Evolutionary conservation across 1,140 invertebrate species (phyloP).

Genomic region (Brachionus angularis): DNA sequence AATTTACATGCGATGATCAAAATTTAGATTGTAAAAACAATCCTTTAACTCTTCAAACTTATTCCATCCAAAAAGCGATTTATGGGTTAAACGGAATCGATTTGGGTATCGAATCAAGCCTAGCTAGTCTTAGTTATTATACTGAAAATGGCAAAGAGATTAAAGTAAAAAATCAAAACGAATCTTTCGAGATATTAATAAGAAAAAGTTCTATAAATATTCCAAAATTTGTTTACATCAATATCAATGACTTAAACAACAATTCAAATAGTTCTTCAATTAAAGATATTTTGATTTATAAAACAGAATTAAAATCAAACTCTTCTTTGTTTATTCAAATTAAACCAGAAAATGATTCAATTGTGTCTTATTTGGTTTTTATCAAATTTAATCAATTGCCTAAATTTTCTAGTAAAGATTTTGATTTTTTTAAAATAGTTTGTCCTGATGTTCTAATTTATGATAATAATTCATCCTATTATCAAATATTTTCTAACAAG

Average conservation of each 20-base stretch:
- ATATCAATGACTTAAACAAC: not conserved
- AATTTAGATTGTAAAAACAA: not conserved
- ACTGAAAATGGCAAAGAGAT: not conserved
- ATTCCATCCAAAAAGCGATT: not conserved
- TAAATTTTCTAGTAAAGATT: not conserved
- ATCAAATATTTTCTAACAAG: slow-evolving; percentile 24
- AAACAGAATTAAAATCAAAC: not conserved
- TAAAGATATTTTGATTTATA: not conserved
- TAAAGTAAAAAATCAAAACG: not conserved
- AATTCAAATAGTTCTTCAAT: not conserved
- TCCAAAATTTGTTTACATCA: no score
- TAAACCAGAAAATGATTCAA: not conserved
- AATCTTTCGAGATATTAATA: not conserved
- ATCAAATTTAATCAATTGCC: slow-evolving; percentile 1
- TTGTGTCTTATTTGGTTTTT: not conserved
- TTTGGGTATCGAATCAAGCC: not conserved
- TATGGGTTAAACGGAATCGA: not conserved
- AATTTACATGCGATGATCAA: no score
- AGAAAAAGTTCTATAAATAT: not conserved
- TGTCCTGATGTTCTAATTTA: not conserved
- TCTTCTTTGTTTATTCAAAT: slow-evolving; percentile 18
- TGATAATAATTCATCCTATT: not conserved
- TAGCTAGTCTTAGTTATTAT: not conserved
- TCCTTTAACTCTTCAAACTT: not conserved
- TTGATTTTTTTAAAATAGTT: not conserved